Base-by-base conservation (phyloP, 1,140 invertebrate genomes). In the Phthorimaea operculella region DNA sequence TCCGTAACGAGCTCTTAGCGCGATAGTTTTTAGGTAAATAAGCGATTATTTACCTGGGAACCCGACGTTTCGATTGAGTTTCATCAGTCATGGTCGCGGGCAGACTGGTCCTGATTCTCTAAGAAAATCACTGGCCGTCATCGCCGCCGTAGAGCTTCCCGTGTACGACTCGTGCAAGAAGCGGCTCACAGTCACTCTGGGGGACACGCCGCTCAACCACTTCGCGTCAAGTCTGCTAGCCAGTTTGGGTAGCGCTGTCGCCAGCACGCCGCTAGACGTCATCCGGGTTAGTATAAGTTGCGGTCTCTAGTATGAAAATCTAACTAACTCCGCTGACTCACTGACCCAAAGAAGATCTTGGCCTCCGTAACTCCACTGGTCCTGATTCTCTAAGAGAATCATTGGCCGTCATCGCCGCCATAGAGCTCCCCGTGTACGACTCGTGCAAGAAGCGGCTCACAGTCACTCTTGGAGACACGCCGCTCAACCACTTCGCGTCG, bases 261-360 rank as follows among this genome's bases (percentile, higher is more conserved):
- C 96, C 60, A 97, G 96, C 50, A 98, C 95, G 17, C 97, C 97
- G 51, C 93, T 98, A 60, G 97, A 99, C 87, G 96, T 98, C 51
- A 90, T 98, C 47, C 90, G 97, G 79, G 96, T 98, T 81, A 90
- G 91, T 87, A 39, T 28, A 28, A n/a, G n/a, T n/a, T n/a, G n/a
- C n/a, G n/a, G n/a, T n/a, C n/a, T n/a, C n/a, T n/a, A n/a, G n/a
- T n/a, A n/a, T n/a, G n/a, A n/a, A n/a, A n/a, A n/a, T n/a, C n/a
- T n/a, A n/a, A n/a, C n/a, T n/a, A n/a, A n/a, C n/a, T n/a, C n/a
- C n/a, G n/a, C n/a, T n/a, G n/a, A n/a, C n/a, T n/a, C n/a, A n/a
- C n/a, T n/a, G n/a, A n/a, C n/a, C n/a, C n/a, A 88, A 96, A 74
- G n/a, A n/a, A n/a, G n/a, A n/a, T n/a, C n/a, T n/a, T n/a, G n/a